phyloP scores from a whole-genome alignment of 2,113 vertebrate species.

The Eleginops maclovinus region DNA sequence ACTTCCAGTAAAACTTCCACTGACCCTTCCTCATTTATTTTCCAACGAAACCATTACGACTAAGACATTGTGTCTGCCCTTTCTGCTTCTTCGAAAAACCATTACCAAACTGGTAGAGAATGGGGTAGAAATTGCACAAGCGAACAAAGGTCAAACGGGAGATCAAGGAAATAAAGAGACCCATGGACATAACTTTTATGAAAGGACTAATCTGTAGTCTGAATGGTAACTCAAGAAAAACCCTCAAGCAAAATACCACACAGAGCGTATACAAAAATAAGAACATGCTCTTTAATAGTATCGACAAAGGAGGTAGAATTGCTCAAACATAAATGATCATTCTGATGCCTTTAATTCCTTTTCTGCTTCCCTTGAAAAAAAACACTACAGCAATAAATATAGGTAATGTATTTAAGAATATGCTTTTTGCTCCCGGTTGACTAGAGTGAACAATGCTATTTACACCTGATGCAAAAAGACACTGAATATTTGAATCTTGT shows the following conservation, averaged over 20 bases:
- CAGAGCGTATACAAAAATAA: neutral
- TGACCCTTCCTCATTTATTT: conserved; percentile 37
- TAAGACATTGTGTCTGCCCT: conserved; percentile 46
- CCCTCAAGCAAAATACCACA: neutral
- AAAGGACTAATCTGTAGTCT: neutral
- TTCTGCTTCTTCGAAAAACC: conserved; percentile 43
- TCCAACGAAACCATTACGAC: conserved; percentile 35
- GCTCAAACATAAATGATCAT: neutral
- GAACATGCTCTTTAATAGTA: neutral
- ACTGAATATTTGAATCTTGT: too few species aligned
- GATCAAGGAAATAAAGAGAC: conserved; percentile 39
- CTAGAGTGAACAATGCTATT: too few species aligned
- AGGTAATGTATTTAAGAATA: neutral
- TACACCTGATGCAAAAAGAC: too few species aligned
- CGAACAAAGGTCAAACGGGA: conserved; percentile 42
- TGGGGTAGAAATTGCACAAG: conserved; percentile 17
- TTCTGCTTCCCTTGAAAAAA: neutral
- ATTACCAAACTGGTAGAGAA: conserved; percentile 35
- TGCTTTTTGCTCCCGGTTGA: too few species aligned
- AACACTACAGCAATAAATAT: neutral
- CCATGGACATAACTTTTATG: neutral
- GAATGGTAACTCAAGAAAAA: neutral
- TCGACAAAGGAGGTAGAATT: neutral
- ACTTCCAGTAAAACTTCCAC: conserved; percentile 20
- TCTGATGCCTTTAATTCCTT: neutral